Percentiles rank a stretch among this genome's conserved stretches.
These are phyloP conservation scores for Eremobia ochroleuca DNA, from an alignment of 2,888 invertebrate species.

Conservation along the genomic window DNA sequence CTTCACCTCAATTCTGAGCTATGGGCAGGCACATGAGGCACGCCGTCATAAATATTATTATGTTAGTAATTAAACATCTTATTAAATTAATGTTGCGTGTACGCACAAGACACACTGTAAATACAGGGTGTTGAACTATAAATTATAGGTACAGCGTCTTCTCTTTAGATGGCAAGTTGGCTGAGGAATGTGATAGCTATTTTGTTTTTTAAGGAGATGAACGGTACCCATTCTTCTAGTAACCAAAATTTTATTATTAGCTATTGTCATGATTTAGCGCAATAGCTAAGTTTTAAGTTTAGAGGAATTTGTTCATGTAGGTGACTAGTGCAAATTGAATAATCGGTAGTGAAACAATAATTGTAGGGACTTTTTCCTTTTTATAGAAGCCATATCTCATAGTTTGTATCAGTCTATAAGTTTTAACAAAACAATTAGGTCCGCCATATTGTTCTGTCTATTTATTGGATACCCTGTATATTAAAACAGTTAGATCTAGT, in stretches of 20 bases:
- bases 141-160: background rate
- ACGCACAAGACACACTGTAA: background rate
- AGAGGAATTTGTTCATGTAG: background rate
- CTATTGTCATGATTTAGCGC: background rate
- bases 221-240: too few species aligned
- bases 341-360: background rate
- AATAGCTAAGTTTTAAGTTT: background rate
- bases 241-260: too few species aligned
- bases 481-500: background rate
- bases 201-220: too few species aligned
- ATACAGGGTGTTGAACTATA: background rate
- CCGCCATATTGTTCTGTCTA: background rate
- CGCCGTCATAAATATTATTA: slow-evolving; percentile 22
- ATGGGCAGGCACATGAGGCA: slow-evolving; percentile 1
- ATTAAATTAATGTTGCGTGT: slow-evolving; percentile 25
- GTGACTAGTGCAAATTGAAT: background rate
- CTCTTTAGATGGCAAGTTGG: background rate
- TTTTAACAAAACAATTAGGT: background rate
- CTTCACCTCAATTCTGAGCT: slow-evolving; percentile 32
- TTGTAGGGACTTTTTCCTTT: background rate
- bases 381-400: background rate
- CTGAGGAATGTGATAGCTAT: background rate
- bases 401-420: background rate
- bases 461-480: background rate
- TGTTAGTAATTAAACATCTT: slow-evolving; percentile 31